These are phyloP conservation scores for Eremobia ochroleuca DNA, from an alignment of 2,888 invertebrate species.

Conservation along the genomic window DNA sequence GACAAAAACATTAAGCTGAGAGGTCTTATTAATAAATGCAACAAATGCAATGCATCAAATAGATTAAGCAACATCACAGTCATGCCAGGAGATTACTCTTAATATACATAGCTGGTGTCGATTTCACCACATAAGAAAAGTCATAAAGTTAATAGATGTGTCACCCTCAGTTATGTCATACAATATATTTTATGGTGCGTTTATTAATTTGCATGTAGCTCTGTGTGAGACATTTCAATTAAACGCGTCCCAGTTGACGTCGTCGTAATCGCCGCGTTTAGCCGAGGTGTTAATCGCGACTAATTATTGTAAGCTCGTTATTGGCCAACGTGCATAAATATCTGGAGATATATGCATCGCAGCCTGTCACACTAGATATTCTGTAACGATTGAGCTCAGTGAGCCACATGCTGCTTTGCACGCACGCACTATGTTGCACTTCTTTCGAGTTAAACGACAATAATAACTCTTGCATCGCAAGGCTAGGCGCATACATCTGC, in stretches of 20 bases:
- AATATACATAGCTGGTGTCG: conserved; percentile 53
- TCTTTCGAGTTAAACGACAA: conserved; percentile 33
- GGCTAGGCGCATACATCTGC: conserved; percentile 42
- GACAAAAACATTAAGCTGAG: conserved; percentile 3
- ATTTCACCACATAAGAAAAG: conserved; percentile 60
- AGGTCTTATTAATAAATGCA: conserved; percentile 49
- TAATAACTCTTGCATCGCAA: conserved; percentile 44
- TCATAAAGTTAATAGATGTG: conserved; percentile 68
- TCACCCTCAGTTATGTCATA: conserved; percentile 65
- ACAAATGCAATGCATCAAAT: conserved; percentile 24
- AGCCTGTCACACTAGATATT: conserved; percentile 46
- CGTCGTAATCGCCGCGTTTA: conserved; percentile 76
- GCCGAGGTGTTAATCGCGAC: conserved; percentile 74
- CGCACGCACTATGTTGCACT: conserved; percentile 35
- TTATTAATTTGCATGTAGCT: conserved; percentile 82
- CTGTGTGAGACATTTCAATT: conserved; percentile 78
- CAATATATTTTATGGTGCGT: conserved; percentile 69
- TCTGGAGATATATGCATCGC: conserved; percentile 69
- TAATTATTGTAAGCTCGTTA: conserved; percentile 78
- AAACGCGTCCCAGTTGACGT: conserved; percentile 71
- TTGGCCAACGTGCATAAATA: conserved; percentile 64
- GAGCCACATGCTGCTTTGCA: conserved; percentile 28
- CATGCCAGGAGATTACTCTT: conserved; percentile 45
- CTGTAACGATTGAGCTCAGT: conserved; percentile 31
- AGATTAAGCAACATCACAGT: conserved; percentile 24